Conservation (phyloP, 2,113 vertebrate species). For the Lamprotornis superbus region DNA sequence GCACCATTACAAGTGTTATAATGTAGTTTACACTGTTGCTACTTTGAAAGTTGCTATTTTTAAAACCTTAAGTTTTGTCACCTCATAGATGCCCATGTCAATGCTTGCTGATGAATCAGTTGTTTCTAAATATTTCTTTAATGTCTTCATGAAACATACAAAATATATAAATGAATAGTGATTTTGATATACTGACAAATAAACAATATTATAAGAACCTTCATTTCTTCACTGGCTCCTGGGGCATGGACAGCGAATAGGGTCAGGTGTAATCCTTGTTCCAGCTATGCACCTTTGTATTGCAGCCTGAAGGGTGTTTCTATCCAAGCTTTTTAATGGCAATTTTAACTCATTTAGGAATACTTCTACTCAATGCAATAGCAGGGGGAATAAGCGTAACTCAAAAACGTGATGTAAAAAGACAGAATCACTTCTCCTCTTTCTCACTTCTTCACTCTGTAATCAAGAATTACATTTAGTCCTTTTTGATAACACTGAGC, state of each 20-base stretch:
- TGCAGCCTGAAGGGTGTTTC: background rate
- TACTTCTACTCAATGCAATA: background rate
- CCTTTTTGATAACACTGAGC: background rate
- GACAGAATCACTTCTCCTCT: background rate
- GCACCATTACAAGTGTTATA: background rate
- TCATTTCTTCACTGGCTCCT: background rate
- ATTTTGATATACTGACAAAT: background rate
- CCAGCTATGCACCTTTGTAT: background rate
- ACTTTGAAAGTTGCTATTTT: background rate
- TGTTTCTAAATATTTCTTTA: background rate
- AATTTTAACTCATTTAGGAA: background rate
- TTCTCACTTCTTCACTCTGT: background rate
- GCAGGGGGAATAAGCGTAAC: background rate
- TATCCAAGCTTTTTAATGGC: background rate
- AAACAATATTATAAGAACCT: background rate
- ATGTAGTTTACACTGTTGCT: background rate
- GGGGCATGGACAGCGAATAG: background rate
- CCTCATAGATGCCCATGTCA: background rate
- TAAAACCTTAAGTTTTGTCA: background rate
- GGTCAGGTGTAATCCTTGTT: background rate
- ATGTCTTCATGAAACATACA: background rate
- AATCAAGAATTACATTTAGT: background rate
- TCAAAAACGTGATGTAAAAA: background rate
- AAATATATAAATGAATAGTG: background rate
- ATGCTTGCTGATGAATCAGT: background rate